Evolutionary conservation across 2,113 vertebrate species (phyloP).

Genomic region (Sinocyclocheilus anophthalmus): DNA sequence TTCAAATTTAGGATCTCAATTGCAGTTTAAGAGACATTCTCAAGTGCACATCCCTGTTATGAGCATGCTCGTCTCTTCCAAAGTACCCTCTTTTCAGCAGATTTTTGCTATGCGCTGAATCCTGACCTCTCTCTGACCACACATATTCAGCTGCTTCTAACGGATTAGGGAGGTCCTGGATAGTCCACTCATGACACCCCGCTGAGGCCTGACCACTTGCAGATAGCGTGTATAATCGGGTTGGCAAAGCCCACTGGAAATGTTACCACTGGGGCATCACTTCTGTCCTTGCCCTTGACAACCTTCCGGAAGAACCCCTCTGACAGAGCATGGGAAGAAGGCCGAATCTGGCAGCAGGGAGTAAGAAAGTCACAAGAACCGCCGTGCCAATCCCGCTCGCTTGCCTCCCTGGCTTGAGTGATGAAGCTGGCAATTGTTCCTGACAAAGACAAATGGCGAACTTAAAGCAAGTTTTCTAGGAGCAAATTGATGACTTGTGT

Average conservation of each 20-base stretch:
- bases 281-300: constrained; percentile 8
- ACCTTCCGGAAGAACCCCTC: constrained; percentile 13
- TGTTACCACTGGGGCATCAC: not conserved
- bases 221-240: constrained; percentile 8
- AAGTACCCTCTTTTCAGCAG: not conserved
- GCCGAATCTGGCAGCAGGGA: constrained; percentile 20
- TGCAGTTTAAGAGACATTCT: not conserved
- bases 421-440: constrained; percentile 58
- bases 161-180: constrained; percentile 23
- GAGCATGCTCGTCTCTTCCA: not conserved
- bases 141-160: constrained; percentile 8
- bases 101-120: constrained; percentile 13
- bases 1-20: not conserved
- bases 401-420: constrained; percentile 54
- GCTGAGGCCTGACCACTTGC: not conserved
- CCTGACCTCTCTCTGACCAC: constrained; percentile 23
- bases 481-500: constrained; percentile 65
- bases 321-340: constrained; percentile 32
- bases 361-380: constrained; percentile 35
- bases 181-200: not conserved
- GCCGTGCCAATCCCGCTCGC: constrained; percentile 24
- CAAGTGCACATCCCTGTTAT: not conserved
- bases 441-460: constrained; percentile 63
- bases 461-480: constrained; percentile 60
- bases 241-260: constrained; percentile 24